These are phyloP conservation scores for Peromyscus attwateri DNA, from an alignment of 2,797 vertebrate genomes.

Conservation along the genomic window DNA sequence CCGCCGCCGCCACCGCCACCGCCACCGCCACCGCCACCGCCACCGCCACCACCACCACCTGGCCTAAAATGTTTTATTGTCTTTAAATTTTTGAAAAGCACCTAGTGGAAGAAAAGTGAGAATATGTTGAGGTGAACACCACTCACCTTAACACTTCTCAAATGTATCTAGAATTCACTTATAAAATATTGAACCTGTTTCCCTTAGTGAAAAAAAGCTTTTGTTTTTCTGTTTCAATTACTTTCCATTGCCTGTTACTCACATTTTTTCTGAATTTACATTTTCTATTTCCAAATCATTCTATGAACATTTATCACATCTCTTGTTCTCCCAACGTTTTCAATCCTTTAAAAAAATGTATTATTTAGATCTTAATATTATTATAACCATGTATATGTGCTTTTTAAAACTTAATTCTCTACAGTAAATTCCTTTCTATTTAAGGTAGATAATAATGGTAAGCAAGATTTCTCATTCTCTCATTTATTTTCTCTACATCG, in stretches of 20 bases:
- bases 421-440: neutral
- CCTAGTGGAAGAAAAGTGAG: neutral
- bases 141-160: neutral
- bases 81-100: neutral
- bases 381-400: neutral
- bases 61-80: neutral
- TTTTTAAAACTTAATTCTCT: neutral
- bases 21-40: no score
- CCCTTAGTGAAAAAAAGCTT: neutral
- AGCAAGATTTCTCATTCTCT: neutral
- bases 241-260: neutral
- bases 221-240: neutral
- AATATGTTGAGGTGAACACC: neutral
- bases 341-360: neutral
- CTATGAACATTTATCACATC: neutral
- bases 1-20: no score
- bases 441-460: neutral
- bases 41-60: no score
- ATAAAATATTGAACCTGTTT: neutral
- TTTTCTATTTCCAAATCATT: slow-evolving; percentile 44
- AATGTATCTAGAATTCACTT: neutral
- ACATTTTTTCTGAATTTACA: neutral
- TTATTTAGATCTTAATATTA: neutral
- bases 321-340: neutral
- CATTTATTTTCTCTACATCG: neutral